Conservation (phyloP, 2,113 vertebrate genomes). For the Sinocyclocheilus anophthalmus region DNA sequence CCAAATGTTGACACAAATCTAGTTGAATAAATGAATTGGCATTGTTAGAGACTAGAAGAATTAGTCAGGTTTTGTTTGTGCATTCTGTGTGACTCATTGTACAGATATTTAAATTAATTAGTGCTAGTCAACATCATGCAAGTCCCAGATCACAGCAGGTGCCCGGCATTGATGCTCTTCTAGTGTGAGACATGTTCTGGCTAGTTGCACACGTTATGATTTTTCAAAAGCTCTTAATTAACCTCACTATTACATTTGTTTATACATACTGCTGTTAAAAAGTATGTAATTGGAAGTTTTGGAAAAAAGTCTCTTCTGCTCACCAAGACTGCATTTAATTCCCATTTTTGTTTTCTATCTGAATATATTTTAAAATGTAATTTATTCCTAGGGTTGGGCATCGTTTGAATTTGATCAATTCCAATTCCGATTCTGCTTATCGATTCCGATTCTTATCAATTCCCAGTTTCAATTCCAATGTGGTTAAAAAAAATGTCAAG, state of each 20-base stretch:
- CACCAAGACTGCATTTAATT: too few species aligned
- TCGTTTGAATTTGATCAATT: too few species aligned
- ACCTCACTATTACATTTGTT: neutral
- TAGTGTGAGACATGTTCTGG: neutral
- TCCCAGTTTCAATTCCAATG: too few species aligned
- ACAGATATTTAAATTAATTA: neutral
- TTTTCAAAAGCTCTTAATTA: neutral
- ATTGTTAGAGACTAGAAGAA: neutral
- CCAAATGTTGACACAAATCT: slow-evolving; percentile 10
- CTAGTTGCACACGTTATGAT: neutral
- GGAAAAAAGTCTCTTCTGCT: too few species aligned
- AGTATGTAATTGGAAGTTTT: neutral
- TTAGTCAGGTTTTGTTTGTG: neutral
- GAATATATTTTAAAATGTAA: too few species aligned
- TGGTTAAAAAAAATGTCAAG: too few species aligned
- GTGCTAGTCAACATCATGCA: neutral
- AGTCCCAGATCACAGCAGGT: neutral
- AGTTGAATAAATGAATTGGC: neutral
- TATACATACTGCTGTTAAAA: neutral
- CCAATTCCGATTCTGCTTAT: too few species aligned
- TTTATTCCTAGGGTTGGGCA: too few species aligned
- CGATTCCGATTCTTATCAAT: too few species aligned
- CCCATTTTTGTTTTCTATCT: too few species aligned
- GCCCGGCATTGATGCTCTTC: neutral
- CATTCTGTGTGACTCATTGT: neutral